A percentile compares a stretch with the other conserved stretches of the same genome.
Conservation (phyloP, 2,113 vertebrate genomes). For the Neogobius melanostomus region DNA sequence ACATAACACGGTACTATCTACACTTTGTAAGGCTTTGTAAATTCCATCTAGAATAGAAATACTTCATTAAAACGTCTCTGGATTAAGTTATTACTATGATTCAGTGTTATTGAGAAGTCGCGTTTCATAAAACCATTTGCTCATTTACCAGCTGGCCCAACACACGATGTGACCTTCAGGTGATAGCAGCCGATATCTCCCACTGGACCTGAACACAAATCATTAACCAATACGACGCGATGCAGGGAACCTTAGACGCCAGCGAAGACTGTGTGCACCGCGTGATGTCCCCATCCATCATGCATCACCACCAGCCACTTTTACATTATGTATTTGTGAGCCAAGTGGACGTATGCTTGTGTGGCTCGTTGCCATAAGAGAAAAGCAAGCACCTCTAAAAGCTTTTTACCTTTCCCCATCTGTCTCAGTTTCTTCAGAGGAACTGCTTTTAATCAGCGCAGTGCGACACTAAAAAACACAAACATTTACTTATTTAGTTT, state of each 20-base stretch:
- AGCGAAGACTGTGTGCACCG: conserved; percentile 8
- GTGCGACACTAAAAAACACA: conserved; percentile 45
- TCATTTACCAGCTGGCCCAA: conserved; percentile 26
- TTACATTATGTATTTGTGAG: conserved; percentile 58
- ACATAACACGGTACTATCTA: no score
- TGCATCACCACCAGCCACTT: conserved; percentile 47
- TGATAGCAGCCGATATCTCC: conserved; percentile 27
- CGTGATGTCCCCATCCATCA: conserved; percentile 44
- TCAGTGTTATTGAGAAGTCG: neutral
- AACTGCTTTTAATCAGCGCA: conserved; percentile 58
- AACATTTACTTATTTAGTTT: conserved; percentile 46
- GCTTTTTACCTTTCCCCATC: conserved; percentile 16
- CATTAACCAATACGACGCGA: conserved; percentile 19
- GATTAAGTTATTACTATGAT: no score
- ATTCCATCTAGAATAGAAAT: no score
- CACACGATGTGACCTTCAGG: conserved; percentile 36
- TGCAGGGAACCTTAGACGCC: conserved; percentile 31
- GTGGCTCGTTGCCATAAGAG: conserved; percentile 45
- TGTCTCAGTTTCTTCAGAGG: conserved; percentile 42
- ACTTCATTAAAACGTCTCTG: no score
- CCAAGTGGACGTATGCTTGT: conserved; percentile 39
- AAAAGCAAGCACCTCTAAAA: conserved; percentile 46
- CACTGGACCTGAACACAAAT: conserved; percentile 5
- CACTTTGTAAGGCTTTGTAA: no score
- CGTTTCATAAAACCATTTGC: neutral